Conservation (phyloP, 2,888 invertebrate species). For the Criorhina ranunculi region DNA sequence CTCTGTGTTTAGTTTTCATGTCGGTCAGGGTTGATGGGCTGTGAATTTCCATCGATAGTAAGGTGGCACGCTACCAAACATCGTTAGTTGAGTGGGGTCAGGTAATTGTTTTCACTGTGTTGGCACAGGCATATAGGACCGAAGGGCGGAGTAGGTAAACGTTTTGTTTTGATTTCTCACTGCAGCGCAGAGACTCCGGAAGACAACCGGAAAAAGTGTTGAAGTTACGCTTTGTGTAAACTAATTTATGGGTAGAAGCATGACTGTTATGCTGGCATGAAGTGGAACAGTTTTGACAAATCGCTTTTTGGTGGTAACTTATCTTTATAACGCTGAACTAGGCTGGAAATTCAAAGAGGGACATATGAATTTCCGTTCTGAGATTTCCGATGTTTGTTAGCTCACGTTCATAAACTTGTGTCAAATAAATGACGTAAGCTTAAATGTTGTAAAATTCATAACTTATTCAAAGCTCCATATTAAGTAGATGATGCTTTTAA, state of each 20-base stretch:
- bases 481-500: not conserved
- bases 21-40: conserved; percentile 76
- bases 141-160: conserved; percentile 32
- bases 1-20: conserved; percentile 53
- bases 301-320: conserved; percentile 17
- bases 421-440: not conserved
- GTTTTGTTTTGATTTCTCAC: conserved; percentile 55
- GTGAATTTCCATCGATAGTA: conserved; percentile 62
- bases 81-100: conserved; percentile 48
- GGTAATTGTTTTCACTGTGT: conserved; percentile 58
- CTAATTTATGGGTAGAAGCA: conserved; percentile 40
- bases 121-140: conserved; percentile 1
- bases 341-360: not conserved
- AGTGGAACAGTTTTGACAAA: conserved; percentile 45
- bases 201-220: conserved; percentile 63
- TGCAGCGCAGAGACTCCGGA: conserved; percentile 53
- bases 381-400: too few species aligned
- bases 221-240: conserved; percentile 54
- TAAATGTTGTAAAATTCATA: not conserved
- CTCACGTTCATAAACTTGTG: not conserved
- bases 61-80: conserved; percentile 52
- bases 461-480: not conserved
- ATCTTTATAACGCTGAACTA: conserved; percentile 20
- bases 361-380: too few species aligned
- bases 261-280: conserved; percentile 1